phyloP scores from a whole-genome alignment of 2,797 vertebrate species.

The Gymnopithys bicolor region DNA sequence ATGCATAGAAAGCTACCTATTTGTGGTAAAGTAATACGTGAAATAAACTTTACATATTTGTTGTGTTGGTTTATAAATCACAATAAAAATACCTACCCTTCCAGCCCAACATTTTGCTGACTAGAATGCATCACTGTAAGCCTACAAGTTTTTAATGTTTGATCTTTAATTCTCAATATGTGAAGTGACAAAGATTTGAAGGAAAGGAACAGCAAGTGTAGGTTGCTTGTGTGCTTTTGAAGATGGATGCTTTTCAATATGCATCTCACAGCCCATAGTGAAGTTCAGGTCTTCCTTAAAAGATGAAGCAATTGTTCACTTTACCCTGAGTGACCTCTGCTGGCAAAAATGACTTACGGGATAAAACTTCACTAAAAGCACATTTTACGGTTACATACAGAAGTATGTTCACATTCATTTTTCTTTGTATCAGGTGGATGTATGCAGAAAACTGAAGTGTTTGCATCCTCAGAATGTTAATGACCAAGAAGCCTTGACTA shows the following conservation, averaged over 20 bases:
- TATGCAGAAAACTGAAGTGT: background rate
- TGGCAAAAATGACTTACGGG: constrained; percentile 49
- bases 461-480: background rate
- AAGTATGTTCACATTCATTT: background rate
- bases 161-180: background rate
- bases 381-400: fast-evolving
- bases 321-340: constrained; percentile 77
- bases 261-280: background rate
- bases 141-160: background rate
- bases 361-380: background rate
- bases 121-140: background rate
- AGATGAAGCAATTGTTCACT: constrained; percentile 63
- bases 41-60: background rate
- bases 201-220: background rate
- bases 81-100: background rate
- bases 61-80: background rate
- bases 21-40: background rate
- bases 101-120: background rate
- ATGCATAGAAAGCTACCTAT: constrained; percentile 23
- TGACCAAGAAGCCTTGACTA: background rate
- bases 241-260: background rate
- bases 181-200: background rate
- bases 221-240: background rate
- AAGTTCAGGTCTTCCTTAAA: background rate
- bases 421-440: background rate